Evolutionary conservation across 1,140 invertebrate genomes (phyloP).

Genomic region (Chrysopa pallens): DNA sequence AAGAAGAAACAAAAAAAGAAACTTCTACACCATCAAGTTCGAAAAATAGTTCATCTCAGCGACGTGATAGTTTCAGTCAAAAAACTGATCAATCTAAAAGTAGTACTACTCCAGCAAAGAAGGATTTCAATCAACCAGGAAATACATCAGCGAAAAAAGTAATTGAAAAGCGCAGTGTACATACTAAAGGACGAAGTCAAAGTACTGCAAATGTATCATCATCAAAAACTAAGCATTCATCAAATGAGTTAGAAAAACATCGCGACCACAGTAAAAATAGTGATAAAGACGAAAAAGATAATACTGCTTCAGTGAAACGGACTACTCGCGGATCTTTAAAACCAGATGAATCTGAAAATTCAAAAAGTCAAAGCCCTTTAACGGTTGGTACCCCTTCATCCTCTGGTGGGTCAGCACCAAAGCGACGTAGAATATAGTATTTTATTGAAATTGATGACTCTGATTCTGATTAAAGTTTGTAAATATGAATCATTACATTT

Average conservation of each 20-base stretch:
- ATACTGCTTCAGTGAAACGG: slow-evolving; percentile 10
- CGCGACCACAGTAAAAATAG: background rate
- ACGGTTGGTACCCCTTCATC: slow-evolving; percentile 11
- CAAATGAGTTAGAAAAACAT: background rate
- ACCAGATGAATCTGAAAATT: slow-evolving; percentile 17
- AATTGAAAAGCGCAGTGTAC: slow-evolving; percentile 14
- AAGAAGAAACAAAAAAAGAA: slow-evolving; percentile 27
- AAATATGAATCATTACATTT: too few relatives aligned
- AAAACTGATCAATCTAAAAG: too few relatives aligned
- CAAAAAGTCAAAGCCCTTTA: slow-evolving; percentile 20
- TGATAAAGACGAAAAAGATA: background rate
- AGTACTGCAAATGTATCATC: background rate
- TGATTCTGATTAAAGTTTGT: background rate
- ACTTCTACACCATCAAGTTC: slow-evolving; percentile 19
- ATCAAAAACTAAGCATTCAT: background rate
- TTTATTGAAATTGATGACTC: background rate
- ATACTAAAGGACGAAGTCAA: slow-evolving; percentile 8
- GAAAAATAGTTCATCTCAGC: slow-evolving; percentile 9
- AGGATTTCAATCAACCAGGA: slow-evolving; percentile 9
- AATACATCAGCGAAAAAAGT: slow-evolving; percentile 13
- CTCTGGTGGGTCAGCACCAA: slow-evolving; percentile 7
- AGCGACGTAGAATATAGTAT: slow-evolving; percentile 15
- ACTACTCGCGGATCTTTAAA: slow-evolving; percentile 22
- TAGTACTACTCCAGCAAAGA: slow-evolving; percentile 9
- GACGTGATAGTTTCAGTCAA: slow-evolving; percentile 14